Percentiles rank a stretch among this genome's conserved stretches.
These are phyloP conservation scores for Phataginus tetradactyla DNA, from an alignment of 2,797 vertebrate species.

Conservation along the genomic window DNA sequence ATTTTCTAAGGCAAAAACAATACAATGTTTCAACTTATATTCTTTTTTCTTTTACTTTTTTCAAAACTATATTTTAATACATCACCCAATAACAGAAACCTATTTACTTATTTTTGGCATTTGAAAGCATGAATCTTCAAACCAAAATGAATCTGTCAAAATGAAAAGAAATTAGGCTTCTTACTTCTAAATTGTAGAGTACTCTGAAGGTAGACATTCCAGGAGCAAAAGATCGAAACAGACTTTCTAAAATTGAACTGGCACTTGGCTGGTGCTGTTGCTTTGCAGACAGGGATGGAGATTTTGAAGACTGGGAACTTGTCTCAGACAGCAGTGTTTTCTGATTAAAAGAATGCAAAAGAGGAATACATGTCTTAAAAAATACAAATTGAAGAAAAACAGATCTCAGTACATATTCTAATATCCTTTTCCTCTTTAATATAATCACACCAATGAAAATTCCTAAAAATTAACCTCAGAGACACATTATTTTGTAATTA, in stretches of 20 bases:
- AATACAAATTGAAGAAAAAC: neutral
- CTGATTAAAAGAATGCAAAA: slow-evolving; percentile 83
- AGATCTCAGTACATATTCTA: neutral
- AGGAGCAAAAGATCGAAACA: slow-evolving; percentile 97
- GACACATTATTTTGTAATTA: neutral
- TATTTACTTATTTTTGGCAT: neutral
- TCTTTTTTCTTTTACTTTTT: neutral
- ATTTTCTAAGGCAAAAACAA: slow-evolving; percentile 22
- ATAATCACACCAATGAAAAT: neutral
- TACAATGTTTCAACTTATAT: neutral
- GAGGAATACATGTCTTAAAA: slow-evolving; percentile 14
- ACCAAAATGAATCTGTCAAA: neutral
- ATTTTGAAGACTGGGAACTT: slow-evolving; percentile 94
- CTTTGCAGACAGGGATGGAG: slow-evolving; percentile 95
- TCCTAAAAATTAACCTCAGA: slow-evolving; percentile 39
- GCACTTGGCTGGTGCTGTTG: slow-evolving; percentile 98
- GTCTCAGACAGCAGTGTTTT: slow-evolving; percentile 96
- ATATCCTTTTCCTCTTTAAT: neutral
- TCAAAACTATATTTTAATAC: neutral
- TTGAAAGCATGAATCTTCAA: neutral
- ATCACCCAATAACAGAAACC: neutral
- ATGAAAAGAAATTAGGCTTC: neutral
- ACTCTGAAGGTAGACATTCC: slow-evolving; percentile 99
- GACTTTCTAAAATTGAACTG: slow-evolving; percentile 96
- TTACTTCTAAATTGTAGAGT: slow-evolving; percentile 98